A percentile compares a stretch with the other conserved stretches of the same genome.
These are phyloP conservation scores for Emys orbicularis DNA, from an alignment of 2,797 vertebrate genomes.

Conservation along the genomic window DNA sequence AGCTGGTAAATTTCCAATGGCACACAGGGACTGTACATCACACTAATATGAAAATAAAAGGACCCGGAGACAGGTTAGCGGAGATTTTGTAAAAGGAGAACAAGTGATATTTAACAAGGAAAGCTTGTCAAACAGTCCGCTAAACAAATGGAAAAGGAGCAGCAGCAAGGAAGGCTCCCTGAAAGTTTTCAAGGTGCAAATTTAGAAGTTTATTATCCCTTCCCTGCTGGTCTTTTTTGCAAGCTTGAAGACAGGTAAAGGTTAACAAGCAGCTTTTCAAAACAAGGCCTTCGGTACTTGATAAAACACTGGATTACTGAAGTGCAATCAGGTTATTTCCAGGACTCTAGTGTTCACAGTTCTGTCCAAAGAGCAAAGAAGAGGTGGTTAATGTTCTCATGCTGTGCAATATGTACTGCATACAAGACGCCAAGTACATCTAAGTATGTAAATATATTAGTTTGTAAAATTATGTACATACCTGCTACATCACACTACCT, in stretches of 20 bases:
- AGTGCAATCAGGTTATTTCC: slow-evolving; percentile 81
- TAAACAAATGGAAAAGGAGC: slow-evolving; percentile 55
- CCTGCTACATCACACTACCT: not conserved
- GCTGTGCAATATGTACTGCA: not conserved
- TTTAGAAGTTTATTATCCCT: slow-evolving; percentile 69
- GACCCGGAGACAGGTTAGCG: slow-evolving; percentile 31
- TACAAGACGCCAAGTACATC: not conserved
- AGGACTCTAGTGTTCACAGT: slow-evolving; percentile 70
- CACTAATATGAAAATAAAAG: not conserved
- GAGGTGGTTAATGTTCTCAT: slow-evolving; percentile 37
- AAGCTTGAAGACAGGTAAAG: slow-evolving; percentile 66
- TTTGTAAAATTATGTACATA: not conserved
- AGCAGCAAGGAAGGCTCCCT: slow-evolving; percentile 80
- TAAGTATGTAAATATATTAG: not conserved
- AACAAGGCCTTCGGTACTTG: slow-evolving; percentile 81
- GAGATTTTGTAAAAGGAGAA: slow-evolving; percentile 46
- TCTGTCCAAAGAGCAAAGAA: slow-evolving; percentile 77
- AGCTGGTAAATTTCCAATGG: not conserved
- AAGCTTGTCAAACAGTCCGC: slow-evolving; percentile 36
- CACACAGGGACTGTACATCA: not conserved
- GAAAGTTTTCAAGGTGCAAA: slow-evolving; percentile 82
- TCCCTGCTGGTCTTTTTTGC: slow-evolving; percentile 26
- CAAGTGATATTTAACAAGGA: slow-evolving; percentile 36
- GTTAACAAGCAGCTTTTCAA: slow-evolving; percentile 77
- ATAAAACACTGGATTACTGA: slow-evolving; percentile 80